Evolutionary conservation across 2,888 invertebrate species (phyloP).

Genomic region (Alitta virens): DNA sequence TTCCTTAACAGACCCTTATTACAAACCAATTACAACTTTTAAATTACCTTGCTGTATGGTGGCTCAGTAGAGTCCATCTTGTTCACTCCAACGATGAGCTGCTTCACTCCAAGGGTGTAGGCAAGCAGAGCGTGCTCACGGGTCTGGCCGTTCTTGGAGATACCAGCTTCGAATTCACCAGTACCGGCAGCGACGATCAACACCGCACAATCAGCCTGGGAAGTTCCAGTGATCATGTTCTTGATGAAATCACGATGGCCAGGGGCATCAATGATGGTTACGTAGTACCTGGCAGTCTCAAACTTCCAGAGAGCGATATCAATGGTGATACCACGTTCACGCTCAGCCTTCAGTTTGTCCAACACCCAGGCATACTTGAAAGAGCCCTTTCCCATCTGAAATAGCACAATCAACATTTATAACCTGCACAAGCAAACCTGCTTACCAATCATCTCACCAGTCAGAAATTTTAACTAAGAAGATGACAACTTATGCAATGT

Average conservation of each 20-base stretch:
- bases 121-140: conserved; percentile 98
- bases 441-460: too few relatives aligned
- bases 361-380: conserved; percentile 99
- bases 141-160: conserved; percentile 99
- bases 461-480: too few relatives aligned
- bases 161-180: conserved; percentile 99
- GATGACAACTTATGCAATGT: too few relatives aligned
- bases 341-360: conserved; percentile 99
- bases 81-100: conserved; percentile 98
- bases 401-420: conserved; percentile 11
- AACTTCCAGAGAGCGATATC: conserved; percentile 99
- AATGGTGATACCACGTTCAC: conserved; percentile 99
- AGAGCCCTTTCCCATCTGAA: conserved; percentile 95
- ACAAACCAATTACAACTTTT: too few relatives aligned
- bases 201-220: conserved; percentile 95
- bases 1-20: too few relatives aligned
- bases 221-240: conserved; percentile 99
- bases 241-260: conserved; percentile 99
- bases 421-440: too few relatives aligned
- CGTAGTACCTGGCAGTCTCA: conserved; percentile 91
- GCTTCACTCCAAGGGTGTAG: conserved; percentile 97
- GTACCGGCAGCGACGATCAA: conserved; percentile 98
- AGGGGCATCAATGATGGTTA: conserved; percentile 99
- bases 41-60: conserved; percentile 75
- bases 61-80: conserved; percentile 99